Evolutionary conservation across 2,888 invertebrate genomes (phyloP).

Genomic region (Acleris emargana): DNA sequence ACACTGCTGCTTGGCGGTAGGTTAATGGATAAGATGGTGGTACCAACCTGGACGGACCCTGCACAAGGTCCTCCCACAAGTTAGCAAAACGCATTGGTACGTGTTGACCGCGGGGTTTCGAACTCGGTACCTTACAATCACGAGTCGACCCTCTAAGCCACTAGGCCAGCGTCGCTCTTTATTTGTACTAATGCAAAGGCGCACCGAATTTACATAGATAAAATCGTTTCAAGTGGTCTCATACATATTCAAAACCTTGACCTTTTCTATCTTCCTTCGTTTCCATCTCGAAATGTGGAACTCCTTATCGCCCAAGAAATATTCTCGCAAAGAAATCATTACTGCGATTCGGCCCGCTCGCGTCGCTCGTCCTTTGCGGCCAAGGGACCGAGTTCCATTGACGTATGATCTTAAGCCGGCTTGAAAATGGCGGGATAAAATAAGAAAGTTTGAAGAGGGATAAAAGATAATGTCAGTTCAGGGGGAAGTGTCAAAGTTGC

Average conservation of each 20-base stretch:
- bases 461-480: conserved; percentile 29
- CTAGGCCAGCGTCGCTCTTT: too few relatives aligned
- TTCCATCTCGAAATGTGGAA: not conserved
- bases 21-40: too few relatives aligned
- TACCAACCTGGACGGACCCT: too few relatives aligned
- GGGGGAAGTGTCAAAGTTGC: conserved; percentile 30
- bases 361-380: conserved; percentile 9
- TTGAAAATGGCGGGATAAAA: conserved; percentile 28
- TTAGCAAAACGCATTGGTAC: too few relatives aligned
- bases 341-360: conserved; percentile 4
- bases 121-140: too few relatives aligned
- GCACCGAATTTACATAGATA: too few relatives aligned
- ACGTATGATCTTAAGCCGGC: conserved; percentile 19
- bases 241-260: not conserved
- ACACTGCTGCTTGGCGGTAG: too few relatives aligned
- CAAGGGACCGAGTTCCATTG: conserved; percentile 19
- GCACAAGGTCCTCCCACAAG: too few relatives aligned
- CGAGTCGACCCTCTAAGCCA: too few relatives aligned
- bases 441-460: conserved; percentile 23
- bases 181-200: too few relatives aligned
- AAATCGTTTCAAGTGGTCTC: not conserved
- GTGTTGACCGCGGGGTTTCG: too few relatives aligned
- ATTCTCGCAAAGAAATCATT: conserved; percentile 3
- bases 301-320: conserved; percentile 7
- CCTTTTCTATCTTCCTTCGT: not conserved